Base-by-base conservation (phyloP, 2,797 vertebrate genomes). In the Uromys caudimaculatus region DNA sequence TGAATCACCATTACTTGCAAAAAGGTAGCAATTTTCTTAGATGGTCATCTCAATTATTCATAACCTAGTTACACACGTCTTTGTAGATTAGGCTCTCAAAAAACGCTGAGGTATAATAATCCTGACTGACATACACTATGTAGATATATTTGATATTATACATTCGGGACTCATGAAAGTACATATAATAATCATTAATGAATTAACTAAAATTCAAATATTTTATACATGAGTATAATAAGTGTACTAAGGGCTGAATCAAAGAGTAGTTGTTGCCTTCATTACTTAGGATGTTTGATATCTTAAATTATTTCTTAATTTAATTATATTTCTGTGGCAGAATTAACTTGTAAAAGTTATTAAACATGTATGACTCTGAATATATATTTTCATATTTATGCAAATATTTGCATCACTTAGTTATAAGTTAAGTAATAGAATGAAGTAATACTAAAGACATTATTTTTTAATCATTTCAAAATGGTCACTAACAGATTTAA, bases 21-120 rank as follows among this genome's bases (percentile, higher is more conserved):
- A 52, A 50, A 13, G 86, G 73, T n/a, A 44, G 16, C 6, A 19
- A 94, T 56, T 79, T 88, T 2, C 54, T 95, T 73, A 91, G n/a
- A 82, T 64, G 44, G 7, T 16, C 24, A 71, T 89, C 85, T 83
- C 10, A 29, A 47, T 79, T 13, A 79, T 87, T 91, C 83, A 76
- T 82, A 83, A 69, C 58, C 89, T 75, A 62, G 14, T 52, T 11
- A 54, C 38, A 78, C 87, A 47, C 19, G 7, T 76, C 7, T 86
- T 94, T 92, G 41, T 71, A 76, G 3, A 89, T 87, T 89, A 92
- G 87, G 24, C 1, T 83, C 44, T 93, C 92, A 77, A 6, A 13
- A 93, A 89, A 24, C 14, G 13, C n/a, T 76, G 1, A 16, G 24
- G 35, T 38, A 9, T 23, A 89, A 86, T 67, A 56, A 78, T 77